A percentile compares a stretch with the other conserved stretches of the same genome.
These are phyloP conservation scores for Melopsittacus undulatus DNA, from an alignment of 2,797 vertebrate genomes.

Conservation along the genomic window DNA sequence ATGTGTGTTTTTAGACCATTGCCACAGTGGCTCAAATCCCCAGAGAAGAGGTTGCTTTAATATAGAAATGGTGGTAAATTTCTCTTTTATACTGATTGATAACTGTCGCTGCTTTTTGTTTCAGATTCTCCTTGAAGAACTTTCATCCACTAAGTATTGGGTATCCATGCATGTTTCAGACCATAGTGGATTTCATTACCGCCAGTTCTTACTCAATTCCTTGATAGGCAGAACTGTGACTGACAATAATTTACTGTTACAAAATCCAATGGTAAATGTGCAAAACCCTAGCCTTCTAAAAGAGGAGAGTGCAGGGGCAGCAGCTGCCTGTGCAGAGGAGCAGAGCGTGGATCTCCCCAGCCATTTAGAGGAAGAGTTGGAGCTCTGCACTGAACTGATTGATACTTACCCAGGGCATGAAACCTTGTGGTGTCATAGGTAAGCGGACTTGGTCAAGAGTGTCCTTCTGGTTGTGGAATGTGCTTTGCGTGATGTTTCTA, in stretches of 20 bases:
- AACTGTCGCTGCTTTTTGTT: constrained; percentile 14
- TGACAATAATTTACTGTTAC: constrained; percentile 40
- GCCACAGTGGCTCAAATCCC: neutral
- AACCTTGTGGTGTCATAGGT: constrained; percentile 98
- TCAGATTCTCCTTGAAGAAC: constrained; percentile 91
- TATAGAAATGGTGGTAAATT: neutral
- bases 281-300: constrained; percentile 72
- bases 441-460: constrained; percentile 51
- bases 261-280: constrained; percentile 50
- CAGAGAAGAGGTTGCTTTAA: neutral
- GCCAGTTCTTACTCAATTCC: constrained; percentile 92
- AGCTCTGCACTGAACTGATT: constrained; percentile 92
- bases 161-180: constrained; percentile 96
- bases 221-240: constrained; percentile 75
- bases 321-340: constrained; percentile 60
- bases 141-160: constrained; percentile 91
- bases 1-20: neutral
- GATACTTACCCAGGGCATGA: constrained; percentile 94
- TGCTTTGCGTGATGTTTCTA: neutral
- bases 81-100: neutral
- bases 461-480: neutral
- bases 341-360: constrained; percentile 64
- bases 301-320: constrained; percentile 57
- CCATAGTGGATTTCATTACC: constrained; percentile 98
- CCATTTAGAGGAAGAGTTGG: constrained; percentile 87